Evolutionary conservation across 2,888 invertebrate genomes (phyloP).

Genomic region (Galerucella nymphaeae): DNA sequence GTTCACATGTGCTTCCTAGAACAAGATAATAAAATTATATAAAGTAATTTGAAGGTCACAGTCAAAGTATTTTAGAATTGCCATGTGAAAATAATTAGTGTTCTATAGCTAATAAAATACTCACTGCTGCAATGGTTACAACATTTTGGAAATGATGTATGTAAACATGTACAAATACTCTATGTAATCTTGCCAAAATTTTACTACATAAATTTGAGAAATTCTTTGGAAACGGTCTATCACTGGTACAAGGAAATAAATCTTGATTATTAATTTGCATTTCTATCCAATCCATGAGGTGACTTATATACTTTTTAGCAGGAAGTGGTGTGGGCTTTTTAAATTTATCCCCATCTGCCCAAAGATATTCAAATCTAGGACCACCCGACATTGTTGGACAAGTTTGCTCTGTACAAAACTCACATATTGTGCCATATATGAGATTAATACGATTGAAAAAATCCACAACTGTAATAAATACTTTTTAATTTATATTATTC

Average conservation of each 20-base stretch:
- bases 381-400: constrained; percentile 95
- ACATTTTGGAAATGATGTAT: constrained; percentile 94
- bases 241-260: constrained; percentile 86
- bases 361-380: constrained; percentile 88
- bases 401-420: constrained; percentile 83
- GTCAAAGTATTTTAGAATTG: too few species aligned
- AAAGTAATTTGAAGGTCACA: background rate
- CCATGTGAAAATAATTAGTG: too few species aligned
- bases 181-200: constrained; percentile 86
- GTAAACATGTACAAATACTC: constrained; percentile 94
- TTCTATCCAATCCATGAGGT: constrained; percentile 94
- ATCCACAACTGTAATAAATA: constrained; percentile 79
- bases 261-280: constrained; percentile 88
- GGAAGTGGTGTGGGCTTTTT: constrained; percentile 84
- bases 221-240: constrained; percentile 88
- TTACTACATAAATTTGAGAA: constrained; percentile 84
- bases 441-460: constrained; percentile 94
- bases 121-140: constrained; percentile 86
- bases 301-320: constrained; percentile 83
- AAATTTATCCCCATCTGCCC: constrained; percentile 87
- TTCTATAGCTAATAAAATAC: constrained; percentile 56
- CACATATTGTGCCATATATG: constrained; percentile 89
- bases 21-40: constrained; percentile 20
- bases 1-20: constrained; percentile 90
- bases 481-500: background rate